A percentile compares a stretch with the other conserved stretches of the same genome.
Evolutionary conservation across 2,113 vertebrate species (phyloP).

Genomic region (Tragelaphus imberbis): DNA sequence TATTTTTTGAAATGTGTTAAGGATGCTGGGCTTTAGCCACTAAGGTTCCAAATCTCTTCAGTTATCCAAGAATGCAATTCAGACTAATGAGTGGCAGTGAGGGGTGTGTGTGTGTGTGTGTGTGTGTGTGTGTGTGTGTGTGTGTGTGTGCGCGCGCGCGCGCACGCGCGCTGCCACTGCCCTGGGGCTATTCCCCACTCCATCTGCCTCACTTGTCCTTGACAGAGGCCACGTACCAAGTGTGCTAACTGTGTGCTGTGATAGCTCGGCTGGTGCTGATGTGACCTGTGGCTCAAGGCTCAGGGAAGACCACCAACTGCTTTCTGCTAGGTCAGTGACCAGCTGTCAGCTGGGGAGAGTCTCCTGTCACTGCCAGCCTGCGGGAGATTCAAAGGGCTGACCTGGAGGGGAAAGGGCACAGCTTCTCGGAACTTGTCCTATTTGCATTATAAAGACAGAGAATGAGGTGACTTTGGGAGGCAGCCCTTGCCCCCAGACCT

Average conservation of each 20-base stretch:
- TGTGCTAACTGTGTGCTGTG: not conserved
- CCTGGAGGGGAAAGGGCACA: slow-evolving; percentile 8
- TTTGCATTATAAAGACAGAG: slow-evolving; percentile 55
- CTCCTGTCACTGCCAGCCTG: slow-evolving; percentile 41
- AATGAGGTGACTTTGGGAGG: slow-evolving; percentile 24
- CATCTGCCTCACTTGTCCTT: slow-evolving; percentile 1
- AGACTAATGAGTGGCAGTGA: not conserved
- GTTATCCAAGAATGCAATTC: not conserved
- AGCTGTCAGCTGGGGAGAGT: slow-evolving; percentile 58
- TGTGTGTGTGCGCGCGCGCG: fast-evolving
- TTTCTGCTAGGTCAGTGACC: slow-evolving; percentile 56
- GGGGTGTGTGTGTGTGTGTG: not conserved
- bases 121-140: fast-evolving
- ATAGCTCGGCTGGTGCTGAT: slow-evolving; percentile 5
- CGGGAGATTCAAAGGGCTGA: slow-evolving; percentile 37
- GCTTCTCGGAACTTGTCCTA: not conserved
- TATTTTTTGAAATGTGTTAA: slow-evolving; percentile 27
- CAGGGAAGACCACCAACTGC: slow-evolving; percentile 53
- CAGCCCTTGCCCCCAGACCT: not conserved
- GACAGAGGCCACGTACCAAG: slow-evolving; percentile 4
- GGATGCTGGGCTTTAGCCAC: not conserved
- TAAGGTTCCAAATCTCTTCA: not conserved
- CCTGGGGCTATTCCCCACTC: not conserved
- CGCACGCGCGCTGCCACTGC: too few relatives aligned
- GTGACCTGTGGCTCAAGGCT: slow-evolving; percentile 46